Evolutionary conservation across 2,888 invertebrate genomes (phyloP).

Genomic region (Dermolepida albohirtum): DNA sequence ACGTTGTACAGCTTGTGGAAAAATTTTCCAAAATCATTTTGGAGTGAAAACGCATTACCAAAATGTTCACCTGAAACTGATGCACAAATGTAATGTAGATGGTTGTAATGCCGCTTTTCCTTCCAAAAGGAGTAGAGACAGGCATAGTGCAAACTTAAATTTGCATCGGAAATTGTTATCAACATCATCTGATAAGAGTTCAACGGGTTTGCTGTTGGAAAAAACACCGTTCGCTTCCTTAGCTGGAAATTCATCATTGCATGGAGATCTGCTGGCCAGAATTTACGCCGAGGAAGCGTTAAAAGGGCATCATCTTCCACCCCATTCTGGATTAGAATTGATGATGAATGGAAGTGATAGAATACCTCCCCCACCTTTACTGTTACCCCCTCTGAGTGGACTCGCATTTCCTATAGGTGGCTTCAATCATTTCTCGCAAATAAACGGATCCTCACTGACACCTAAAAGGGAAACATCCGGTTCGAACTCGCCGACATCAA

Average conservation of each 20-base stretch:
- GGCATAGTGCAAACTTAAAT: conserved; percentile 92
- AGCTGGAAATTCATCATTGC: conserved; percentile 74
- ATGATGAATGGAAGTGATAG: conserved; percentile 67
- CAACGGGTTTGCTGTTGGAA: conserved; percentile 64
- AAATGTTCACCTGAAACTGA: conserved; percentile 93
- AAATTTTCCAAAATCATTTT: conserved; percentile 93
- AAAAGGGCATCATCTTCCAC: conserved; percentile 66
- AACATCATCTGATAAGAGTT: conserved; percentile 70
- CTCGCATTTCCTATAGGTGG: conserved; percentile 67
- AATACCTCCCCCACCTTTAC: conserved; percentile 69
- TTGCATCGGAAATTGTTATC: conserved; percentile 90
- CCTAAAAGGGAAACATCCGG: conserved; percentile 66
- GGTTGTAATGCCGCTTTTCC: conserved; percentile 96
- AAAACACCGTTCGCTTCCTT: conserved; percentile 69
- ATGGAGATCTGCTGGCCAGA: conserved; percentile 83
- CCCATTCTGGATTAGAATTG: conserved; percentile 65
- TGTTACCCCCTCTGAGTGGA: conserved; percentile 71
- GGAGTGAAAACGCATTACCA: conserved; percentile 95
- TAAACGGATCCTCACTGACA: conserved; percentile 62
- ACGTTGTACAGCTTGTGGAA: conserved; percentile 91
- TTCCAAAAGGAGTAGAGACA: conserved; percentile 90
- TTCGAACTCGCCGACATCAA: conserved; percentile 68
- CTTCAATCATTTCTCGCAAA: conserved; percentile 63
- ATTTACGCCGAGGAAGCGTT: conserved; percentile 82
- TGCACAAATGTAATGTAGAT: conserved; percentile 95